Conservation (phyloP, 2,113 vertebrate species). For the Cromileptes altivelis region DNA sequence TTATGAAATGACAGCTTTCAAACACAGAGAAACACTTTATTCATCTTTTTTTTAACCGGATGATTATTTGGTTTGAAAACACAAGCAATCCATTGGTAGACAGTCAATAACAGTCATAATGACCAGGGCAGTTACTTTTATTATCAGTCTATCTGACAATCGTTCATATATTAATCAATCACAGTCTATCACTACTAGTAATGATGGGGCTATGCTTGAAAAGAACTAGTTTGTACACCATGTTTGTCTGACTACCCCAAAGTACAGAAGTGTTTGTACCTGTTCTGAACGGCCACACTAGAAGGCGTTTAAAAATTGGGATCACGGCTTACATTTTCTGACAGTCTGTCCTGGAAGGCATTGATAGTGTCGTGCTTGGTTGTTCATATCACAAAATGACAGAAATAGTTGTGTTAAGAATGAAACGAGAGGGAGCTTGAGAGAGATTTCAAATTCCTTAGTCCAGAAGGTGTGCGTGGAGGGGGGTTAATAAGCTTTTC, state of each 20-base stretch:
- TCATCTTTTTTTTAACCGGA: constrained; percentile 6
- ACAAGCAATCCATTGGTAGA: constrained; percentile 10
- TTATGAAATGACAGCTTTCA: constrained; percentile 63
- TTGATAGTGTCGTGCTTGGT: too few relatives aligned
- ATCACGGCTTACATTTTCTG: too few relatives aligned
- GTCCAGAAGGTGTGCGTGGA: too few relatives aligned
- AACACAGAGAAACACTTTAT: constrained; percentile 35
- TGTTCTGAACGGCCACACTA: background rate
- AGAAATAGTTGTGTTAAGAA: too few relatives aligned
- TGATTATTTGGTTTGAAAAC: constrained; percentile 49
- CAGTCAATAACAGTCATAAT: constrained; percentile 8
- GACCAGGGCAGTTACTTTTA: constrained; percentile 7
- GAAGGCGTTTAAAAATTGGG: background rate
- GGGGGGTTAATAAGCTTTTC: too few relatives aligned
- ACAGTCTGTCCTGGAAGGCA: too few relatives aligned
- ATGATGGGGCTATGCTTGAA: background rate
- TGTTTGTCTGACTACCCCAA: background rate
- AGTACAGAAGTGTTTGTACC: background rate
- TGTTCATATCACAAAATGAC: too few relatives aligned
- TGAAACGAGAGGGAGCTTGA: too few relatives aligned
- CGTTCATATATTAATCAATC: constrained; percentile 7
- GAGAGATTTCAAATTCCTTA: too few relatives aligned
- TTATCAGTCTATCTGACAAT: constrained; percentile 17
- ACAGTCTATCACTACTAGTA: background rate
- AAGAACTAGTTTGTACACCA: background rate